Conservation (phyloP, 2,888 invertebrate species). For the Cerastoderma edule region DNA sequence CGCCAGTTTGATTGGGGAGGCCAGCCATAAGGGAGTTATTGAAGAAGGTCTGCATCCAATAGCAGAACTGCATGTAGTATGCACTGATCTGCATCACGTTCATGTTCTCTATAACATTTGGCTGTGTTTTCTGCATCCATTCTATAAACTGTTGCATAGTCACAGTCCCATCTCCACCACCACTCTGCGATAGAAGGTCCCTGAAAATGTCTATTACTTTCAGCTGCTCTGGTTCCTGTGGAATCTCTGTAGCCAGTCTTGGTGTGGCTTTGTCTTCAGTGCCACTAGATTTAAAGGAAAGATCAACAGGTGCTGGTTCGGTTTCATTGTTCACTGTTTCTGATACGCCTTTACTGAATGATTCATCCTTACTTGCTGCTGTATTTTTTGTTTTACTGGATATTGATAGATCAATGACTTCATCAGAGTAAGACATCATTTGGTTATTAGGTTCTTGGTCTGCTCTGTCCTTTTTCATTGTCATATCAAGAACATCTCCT, state of each 20-base stretch:
- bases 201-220: conserved; percentile 14
- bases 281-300: neutral
- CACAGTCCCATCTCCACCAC: neutral
- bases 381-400: neutral
- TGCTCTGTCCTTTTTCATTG: neutral
- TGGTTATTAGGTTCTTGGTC: neutral
- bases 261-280: neutral
- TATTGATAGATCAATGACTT: conserved; percentile 26
- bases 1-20: neutral
- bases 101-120: neutral
- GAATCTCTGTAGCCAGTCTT: no score
- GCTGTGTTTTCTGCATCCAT: conserved; percentile 27
- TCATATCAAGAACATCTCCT: conserved; percentile 6
- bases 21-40: conserved; percentile 10
- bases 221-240: neutral
- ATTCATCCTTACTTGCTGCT: neutral
- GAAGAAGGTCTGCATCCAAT: conserved; percentile 30
- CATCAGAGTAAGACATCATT: neutral
- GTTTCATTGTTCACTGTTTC: neutral
- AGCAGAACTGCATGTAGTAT: conserved; percentile 23
- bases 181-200: neutral
- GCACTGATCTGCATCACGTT: conserved; percentile 22
- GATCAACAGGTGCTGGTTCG: conserved; percentile 13
- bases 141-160: conserved; percentile 19
- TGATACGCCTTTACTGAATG: neutral